These are phyloP conservation scores for Stegodyphus dumicola DNA, from an alignment of 1,140 invertebrate species.

Conservation along the genomic window DNA sequence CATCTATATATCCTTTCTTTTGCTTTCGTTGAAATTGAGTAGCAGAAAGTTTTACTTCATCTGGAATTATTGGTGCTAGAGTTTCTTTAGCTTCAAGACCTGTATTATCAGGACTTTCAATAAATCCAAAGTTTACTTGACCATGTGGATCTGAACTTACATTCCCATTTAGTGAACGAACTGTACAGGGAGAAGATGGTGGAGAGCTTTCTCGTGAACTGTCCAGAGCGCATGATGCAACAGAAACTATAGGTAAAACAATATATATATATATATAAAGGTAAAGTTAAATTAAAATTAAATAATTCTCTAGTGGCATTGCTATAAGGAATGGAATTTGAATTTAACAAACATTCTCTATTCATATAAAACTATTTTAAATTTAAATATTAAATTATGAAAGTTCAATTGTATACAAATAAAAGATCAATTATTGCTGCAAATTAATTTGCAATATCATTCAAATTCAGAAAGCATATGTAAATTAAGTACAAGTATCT, in stretches of 20 bases:
- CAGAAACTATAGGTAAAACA: slow-evolving; percentile 18
- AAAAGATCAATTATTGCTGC: too few species aligned
- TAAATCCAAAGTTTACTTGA: slow-evolving; percentile 24
- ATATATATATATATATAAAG: not conserved
- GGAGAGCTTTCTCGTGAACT: slow-evolving; percentile 62
- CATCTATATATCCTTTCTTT: slow-evolving; percentile 73
- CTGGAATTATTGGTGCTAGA: slow-evolving; percentile 47
- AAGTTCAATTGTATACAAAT: too few species aligned
- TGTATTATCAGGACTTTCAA: not conserved
- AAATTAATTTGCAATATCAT: too few species aligned
- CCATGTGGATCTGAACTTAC: slow-evolving; percentile 21
- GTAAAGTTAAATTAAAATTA: too few species aligned
- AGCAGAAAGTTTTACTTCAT: slow-evolving; percentile 57
- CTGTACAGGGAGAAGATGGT: slow-evolving; percentile 52
- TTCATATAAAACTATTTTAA: too few species aligned
- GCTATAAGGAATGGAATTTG: too few species aligned
- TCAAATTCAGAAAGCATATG: too few species aligned
- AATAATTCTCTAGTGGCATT: too few species aligned
- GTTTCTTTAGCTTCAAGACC: not conserved
- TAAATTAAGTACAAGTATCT: too few species aligned
- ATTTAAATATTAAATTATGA: too few species aligned
- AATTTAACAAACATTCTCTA: too few species aligned
- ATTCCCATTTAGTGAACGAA: slow-evolving; percentile 3
- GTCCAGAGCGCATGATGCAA: slow-evolving; percentile 40
- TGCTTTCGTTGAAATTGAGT: slow-evolving; percentile 66